A percentile compares a stretch with the other conserved stretches of the same genome.
phyloP scores from a whole-genome alignment of 2,113 vertebrate genomes.

The Malurus elegans region DNA sequence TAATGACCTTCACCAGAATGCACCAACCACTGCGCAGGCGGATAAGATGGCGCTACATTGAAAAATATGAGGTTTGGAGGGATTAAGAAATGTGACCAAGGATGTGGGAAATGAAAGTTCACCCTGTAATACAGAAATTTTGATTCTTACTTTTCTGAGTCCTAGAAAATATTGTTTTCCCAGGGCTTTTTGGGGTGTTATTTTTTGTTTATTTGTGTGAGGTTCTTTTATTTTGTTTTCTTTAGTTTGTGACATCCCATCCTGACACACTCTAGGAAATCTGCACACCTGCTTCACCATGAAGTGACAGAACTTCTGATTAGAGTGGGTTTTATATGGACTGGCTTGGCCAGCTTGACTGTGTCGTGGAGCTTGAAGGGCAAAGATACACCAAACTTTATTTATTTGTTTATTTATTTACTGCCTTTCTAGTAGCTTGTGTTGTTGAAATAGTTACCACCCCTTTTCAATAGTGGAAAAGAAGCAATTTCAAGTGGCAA shows the following conservation, averaged over 20 bases:
- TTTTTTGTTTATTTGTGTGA: not conserved
- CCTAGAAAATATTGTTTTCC: not conserved
- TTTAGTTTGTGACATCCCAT: fast-evolving
- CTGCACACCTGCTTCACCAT: not conserved
- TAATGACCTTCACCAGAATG: not conserved
- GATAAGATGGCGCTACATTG: not conserved
- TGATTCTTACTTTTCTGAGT: not conserved
- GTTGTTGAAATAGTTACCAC: not conserved
- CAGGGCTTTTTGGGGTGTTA: not conserved
- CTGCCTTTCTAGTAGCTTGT: not conserved
- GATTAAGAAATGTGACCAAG: not conserved
- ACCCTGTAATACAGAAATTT: not conserved
- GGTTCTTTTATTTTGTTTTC: not conserved
- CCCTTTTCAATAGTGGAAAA: not conserved
- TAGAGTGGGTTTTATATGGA: not conserved
- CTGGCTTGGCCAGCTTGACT: not conserved
- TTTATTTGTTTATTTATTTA: not conserved
- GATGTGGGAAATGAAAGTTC: not conserved
- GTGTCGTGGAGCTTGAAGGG: not conserved
- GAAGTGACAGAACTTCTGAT: not conserved
- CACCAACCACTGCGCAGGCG: not conserved
- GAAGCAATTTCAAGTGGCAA: not conserved
- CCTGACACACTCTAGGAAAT: not conserved
- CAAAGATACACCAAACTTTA: not conserved
- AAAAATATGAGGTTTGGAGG: not conserved